Percentiles rank a stretch among this genome's conserved stretches.
Conservation (phyloP, 2,888 invertebrate species). For the Tipula lateralis region DNA sequence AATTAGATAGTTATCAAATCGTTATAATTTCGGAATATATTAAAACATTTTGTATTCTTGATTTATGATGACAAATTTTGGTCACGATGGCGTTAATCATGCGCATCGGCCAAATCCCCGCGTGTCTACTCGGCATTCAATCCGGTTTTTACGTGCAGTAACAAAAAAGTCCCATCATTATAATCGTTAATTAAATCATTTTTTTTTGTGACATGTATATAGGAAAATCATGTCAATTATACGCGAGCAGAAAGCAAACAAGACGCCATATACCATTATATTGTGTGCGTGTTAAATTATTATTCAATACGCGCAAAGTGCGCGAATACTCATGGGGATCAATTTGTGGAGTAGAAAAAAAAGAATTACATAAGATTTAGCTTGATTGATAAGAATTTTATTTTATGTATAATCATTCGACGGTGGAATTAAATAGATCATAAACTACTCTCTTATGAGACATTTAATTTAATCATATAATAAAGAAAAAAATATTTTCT, state of each 20-base stretch:
- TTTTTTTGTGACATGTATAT: neutral
- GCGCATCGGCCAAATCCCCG: neutral
- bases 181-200: conserved; percentile 19
- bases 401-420: neutral
- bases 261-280: neutral
- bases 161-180: neutral
- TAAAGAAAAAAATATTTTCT: neutral
- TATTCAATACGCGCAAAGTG: conserved; percentile 11
- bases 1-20: neutral
- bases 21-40: neutral
- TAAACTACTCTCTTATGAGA: neutral
- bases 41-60: conserved; percentile 8
- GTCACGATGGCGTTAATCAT: neutral
- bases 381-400: neutral
- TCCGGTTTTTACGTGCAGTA: neutral
- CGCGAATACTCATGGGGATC: neutral
- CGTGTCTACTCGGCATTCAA: neutral
- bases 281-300: neutral
- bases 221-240: neutral
- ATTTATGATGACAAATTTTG: conserved; percentile 11
- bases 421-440: conserved; percentile 19
- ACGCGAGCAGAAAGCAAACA: neutral
- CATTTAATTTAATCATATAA: neutral
- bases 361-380: neutral
- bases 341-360: neutral